These are phyloP conservation scores for Magallana nippona DNA, from an alignment of 2,888 invertebrate species.

Conservation along the genomic window DNA sequence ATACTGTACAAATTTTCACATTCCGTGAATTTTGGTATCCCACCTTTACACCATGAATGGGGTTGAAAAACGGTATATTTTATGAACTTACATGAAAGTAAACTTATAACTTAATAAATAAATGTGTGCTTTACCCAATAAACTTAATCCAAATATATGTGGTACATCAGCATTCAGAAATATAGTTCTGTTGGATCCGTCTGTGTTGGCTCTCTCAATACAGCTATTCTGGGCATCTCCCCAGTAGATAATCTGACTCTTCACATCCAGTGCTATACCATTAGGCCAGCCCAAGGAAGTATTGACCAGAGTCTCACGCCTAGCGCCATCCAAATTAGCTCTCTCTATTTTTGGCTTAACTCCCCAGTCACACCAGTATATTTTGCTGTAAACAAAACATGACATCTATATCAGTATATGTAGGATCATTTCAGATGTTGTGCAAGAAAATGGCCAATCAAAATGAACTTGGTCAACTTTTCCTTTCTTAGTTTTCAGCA, in stretches of 20 bases:
- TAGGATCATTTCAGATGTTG: background rate
- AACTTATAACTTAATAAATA: too few species aligned
- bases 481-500: too few species aligned
- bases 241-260: constrained; percentile 88
- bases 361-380: constrained; percentile 91
- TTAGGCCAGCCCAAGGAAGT: constrained; percentile 94
- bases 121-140: constrained; percentile 82
- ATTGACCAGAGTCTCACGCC: constrained; percentile 87
- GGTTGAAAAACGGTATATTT: too few species aligned
- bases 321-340: constrained; percentile 89
- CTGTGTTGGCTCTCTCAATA: constrained; percentile 90
- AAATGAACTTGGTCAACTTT: too few species aligned
- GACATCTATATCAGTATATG: background rate
- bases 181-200: constrained; percentile 88
- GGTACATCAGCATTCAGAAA: constrained; percentile 88
- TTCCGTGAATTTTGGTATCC: too few species aligned
- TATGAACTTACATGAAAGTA: too few species aligned
- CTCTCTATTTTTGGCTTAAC: constrained; percentile 88
- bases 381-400: constrained; percentile 75
- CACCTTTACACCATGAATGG: too few species aligned
- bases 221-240: constrained; percentile 91
- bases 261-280: constrained; percentile 93
- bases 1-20: too few species aligned
- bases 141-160: constrained; percentile 92
- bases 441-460: too few species aligned